Evolutionary conservation across 2,888 invertebrate genomes (phyloP).

Genomic region (Microctonus brassicae): DNA sequence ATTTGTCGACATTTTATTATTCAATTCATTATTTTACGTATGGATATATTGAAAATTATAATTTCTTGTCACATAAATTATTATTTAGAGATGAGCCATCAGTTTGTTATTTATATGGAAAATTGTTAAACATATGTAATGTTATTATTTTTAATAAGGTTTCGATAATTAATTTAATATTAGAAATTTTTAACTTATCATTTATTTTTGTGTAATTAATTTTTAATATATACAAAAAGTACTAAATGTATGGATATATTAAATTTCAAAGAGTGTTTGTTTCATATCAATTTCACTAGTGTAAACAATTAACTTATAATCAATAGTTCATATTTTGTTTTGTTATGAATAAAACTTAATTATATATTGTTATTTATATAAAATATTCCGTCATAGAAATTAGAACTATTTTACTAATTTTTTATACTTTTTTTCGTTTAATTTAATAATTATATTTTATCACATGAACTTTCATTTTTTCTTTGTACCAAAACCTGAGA

Average conservation of each 20-base stretch:
- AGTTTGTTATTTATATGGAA: background rate
- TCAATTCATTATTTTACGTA: too few relatives aligned
- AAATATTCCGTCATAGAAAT: background rate
- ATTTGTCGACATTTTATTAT: too few relatives aligned
- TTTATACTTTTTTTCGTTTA: background rate
- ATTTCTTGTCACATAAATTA: background rate
- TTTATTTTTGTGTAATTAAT: background rate
- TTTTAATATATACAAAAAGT: background rate
- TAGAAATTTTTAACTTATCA: too few relatives aligned
- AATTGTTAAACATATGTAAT: background rate
- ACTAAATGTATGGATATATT: too few relatives aligned
- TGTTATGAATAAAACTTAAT: background rate
- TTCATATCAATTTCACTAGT: too few relatives aligned
- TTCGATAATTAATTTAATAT: too few relatives aligned
- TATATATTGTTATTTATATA: too few relatives aligned
- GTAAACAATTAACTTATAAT: background rate
- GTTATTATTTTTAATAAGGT: background rate
- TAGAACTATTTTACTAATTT: too few relatives aligned
- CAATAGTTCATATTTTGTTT: background rate
- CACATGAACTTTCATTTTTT: constrained; percentile 72
- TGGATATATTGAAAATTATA: too few relatives aligned
- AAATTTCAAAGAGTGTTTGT: too few relatives aligned
- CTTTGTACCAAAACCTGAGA: constrained; percentile 90
- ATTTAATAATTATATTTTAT: background rate
- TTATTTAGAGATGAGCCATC: background rate